These are phyloP conservation scores for Protobothrops mucrosquamatus DNA, from an alignment of 2,113 vertebrate genomes.

Conservation along the genomic window DNA sequence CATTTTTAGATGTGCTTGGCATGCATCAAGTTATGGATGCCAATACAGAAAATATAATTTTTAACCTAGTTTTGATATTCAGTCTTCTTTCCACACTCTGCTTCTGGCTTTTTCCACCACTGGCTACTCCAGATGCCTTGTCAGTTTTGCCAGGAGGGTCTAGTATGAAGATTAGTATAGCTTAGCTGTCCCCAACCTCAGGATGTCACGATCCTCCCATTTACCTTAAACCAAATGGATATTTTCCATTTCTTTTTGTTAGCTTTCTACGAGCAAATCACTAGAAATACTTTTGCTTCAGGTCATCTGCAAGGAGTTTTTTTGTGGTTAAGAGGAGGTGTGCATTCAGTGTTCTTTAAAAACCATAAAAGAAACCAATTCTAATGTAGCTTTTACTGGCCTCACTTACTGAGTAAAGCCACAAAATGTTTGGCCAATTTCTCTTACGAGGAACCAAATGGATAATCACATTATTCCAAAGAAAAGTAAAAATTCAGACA, in stretches of 20 bases:
- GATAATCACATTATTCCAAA: neutral
- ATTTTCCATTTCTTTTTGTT: neutral
- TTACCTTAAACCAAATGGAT: conserved; percentile 15
- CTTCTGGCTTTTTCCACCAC: conserved; percentile 16
- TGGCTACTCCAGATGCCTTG: conserved; percentile 23
- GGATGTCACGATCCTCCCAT: conserved; percentile 21
- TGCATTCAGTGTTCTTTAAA: neutral
- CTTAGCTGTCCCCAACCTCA: conserved; percentile 41
- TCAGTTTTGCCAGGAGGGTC: conserved; percentile 22
- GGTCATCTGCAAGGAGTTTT: conserved; percentile 13
- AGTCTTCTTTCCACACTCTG: conserved; percentile 26
- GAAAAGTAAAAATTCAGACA: conserved; percentile 9
- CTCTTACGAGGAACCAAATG: neutral
- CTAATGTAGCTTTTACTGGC: conserved; percentile 12
- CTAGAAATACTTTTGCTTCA: neutral
- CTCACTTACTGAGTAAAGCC: neutral
- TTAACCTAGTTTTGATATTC: neutral
- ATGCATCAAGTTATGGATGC: neutral
- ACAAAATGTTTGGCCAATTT: neutral
- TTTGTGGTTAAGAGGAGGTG: conserved; percentile 14
- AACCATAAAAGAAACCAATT: neutral
- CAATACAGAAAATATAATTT: conserved; percentile 33
- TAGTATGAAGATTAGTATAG: conserved; percentile 42
- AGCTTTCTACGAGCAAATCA: conserved; percentile 21
- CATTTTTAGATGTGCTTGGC: conserved; percentile 46